phyloP scores from a whole-genome alignment of 2,113 vertebrate genomes.

The Centropus bengalensis region DNA sequence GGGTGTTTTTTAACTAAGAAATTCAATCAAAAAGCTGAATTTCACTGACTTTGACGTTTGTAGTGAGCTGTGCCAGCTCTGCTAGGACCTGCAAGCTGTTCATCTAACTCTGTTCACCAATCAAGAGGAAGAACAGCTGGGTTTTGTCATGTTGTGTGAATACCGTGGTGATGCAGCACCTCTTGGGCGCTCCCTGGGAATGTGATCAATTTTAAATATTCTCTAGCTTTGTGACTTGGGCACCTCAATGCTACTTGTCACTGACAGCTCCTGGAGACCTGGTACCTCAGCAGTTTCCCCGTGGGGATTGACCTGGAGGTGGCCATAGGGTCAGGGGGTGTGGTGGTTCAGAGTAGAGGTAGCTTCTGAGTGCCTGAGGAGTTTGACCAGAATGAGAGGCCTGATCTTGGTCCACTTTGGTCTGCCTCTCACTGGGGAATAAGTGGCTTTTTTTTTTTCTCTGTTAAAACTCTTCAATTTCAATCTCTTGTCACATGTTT shows the following conservation, averaged over 20 bases:
- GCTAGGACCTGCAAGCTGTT: background rate
- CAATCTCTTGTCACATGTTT: no score
- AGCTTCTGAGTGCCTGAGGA: background rate
- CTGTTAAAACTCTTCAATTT: background rate
- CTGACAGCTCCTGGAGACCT: no score
- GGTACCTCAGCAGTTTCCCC: fast-evolving
- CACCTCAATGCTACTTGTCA: fast-evolving
- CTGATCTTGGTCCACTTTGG: background rate
- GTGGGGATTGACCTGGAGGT: background rate
- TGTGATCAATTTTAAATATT: background rate
- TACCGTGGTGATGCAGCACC: background rate
- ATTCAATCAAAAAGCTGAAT: background rate
- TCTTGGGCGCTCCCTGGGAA: background rate
- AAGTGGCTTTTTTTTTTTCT: no score
- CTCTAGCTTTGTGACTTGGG: fast-evolving
- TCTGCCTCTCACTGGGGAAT: background rate
- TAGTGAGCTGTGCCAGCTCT: background rate
- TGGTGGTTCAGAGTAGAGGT: no score
- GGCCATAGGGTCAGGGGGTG: background rate
- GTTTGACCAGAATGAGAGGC: background rate
- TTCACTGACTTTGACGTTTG: background rate
- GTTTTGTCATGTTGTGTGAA: fast-evolving
- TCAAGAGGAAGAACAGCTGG: fast-evolving
- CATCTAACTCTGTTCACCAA: background rate
- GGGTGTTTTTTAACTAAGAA: background rate